These are phyloP conservation scores for Platerodrilus igneus DNA, from an alignment of 2,888 invertebrate genomes.

Conservation along the genomic window DNA sequence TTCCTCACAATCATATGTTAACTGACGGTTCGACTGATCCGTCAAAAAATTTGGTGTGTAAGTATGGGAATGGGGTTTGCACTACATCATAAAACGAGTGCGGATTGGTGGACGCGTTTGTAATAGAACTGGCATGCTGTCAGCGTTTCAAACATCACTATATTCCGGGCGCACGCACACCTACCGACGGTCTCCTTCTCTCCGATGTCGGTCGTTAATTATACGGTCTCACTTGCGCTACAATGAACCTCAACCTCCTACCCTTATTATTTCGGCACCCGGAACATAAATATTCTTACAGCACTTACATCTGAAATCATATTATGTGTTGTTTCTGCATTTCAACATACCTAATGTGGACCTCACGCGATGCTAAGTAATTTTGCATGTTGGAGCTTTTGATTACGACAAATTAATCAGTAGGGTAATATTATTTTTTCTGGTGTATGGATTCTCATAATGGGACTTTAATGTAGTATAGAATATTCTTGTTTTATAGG, in stretches of 20 bases:
- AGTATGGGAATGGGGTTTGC: slow-evolving; percentile 43
- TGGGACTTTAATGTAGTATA: too few species aligned
- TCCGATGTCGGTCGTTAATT: slow-evolving; percentile 19
- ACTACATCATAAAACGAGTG: slow-evolving; percentile 44
- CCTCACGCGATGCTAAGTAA: slow-evolving; percentile 38
- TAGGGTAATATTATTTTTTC: slow-evolving; percentile 25
- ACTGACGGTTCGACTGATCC: slow-evolving; percentile 38
- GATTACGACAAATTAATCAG: slow-evolving; percentile 42
- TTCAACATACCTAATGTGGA: slow-evolving; percentile 31
- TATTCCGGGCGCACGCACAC: slow-evolving; percentile 47
- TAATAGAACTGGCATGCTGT: slow-evolving; percentile 50
- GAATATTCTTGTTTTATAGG: too few species aligned
- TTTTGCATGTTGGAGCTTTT: slow-evolving; percentile 40
- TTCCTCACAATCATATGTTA: too few species aligned
- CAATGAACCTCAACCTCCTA: slow-evolving; percentile 46
- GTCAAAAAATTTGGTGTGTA: slow-evolving; percentile 37
- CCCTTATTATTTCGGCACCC: slow-evolving; percentile 45
- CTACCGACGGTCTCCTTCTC: slow-evolving; percentile 36
- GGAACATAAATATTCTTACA: slow-evolving; percentile 45
- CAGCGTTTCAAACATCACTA: slow-evolving; percentile 52
- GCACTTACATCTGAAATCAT: slow-evolving; percentile 36
- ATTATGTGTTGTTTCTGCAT: slow-evolving; percentile 24
- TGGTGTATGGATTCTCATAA: too few species aligned
- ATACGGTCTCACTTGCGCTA: slow-evolving; percentile 34
- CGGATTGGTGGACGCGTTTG: slow-evolving; percentile 47